Evolutionary conservation across 2,797 vertebrate species (phyloP), one percentile per base, ranked within the genome.

Genomic region (Nyctibius grandis): DNA sequence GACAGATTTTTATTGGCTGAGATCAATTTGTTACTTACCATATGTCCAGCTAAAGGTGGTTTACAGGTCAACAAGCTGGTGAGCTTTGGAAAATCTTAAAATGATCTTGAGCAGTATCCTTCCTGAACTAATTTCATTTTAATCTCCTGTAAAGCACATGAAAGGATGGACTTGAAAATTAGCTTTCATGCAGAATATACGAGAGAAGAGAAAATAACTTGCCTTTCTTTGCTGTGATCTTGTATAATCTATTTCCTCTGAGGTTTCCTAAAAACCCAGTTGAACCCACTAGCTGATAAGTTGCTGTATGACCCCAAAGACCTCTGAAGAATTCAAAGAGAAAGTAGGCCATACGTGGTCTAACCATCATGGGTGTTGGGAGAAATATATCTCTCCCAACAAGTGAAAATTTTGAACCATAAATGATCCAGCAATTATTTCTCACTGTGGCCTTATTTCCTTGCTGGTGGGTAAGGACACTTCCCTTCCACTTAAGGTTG

Each of bases 1-100:
- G 98, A 98, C 98, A 99, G 99, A 98, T 98, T 98, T 97, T 98
- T 97, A 97, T 97, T 98, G 96, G 97, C 98, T 98, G 98, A 96
- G 97, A 98, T 98, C 97, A 98, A 97, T 98, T 98, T 97, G 97
- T 97, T 98, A 97, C 96, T 97, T 97, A 93, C 99, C 99, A 99
- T 99, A 98, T 99, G 98, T 98, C 98, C 98, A 96, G 95, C 94
- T 98, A 98, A 99, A 99, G 99, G 99, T 98, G 98, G 97, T 98
- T 98, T 98, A 96, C 98, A 98, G 98, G 98, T 99, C 98, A 98
- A 97, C 96, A 98, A 96, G 97, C 96, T 96, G 97, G 96, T 94
- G 95, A 96, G 98, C 96, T 97, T 96, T 91, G 97, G 95, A 97
- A 93, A 95, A 97, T 97, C 96, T 97, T 96, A 91, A 96, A 96